Conservation (phyloP, 2,888 invertebrate genomes). For the Nemotelus pantherinus region DNA sequence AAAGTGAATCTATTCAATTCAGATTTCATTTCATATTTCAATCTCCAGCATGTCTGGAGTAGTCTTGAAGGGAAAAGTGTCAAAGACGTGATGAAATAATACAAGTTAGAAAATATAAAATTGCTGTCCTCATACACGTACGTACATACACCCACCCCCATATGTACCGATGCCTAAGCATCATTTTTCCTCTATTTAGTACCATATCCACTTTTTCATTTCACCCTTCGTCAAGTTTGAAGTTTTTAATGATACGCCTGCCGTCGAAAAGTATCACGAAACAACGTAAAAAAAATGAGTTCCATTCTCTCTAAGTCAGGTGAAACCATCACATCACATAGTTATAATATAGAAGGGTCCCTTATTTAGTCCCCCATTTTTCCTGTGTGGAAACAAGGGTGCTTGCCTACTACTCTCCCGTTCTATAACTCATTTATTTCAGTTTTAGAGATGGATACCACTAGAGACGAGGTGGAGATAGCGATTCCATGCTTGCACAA, state of each 20-base stretch:
- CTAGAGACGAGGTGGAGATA: constrained; percentile 22
- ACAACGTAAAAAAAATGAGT: constrained; percentile 19
- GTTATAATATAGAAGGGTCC: constrained; percentile 29
- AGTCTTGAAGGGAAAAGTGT: constrained; percentile 27
- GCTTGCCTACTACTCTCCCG: neutral
- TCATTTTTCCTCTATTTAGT: constrained; percentile 28
- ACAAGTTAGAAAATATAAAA: constrained; percentile 37
- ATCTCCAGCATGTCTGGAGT: constrained; percentile 32
- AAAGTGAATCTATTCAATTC: neutral
- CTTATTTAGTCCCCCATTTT: constrained; percentile 12
- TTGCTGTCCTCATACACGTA: neutral
- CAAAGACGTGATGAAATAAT: constrained; percentile 39
- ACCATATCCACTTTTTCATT: constrained; percentile 29
- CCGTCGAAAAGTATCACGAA: constrained; percentile 7
- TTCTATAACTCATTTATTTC: constrained; percentile 37
- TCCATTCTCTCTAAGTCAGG: constrained; percentile 28
- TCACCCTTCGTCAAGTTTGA: constrained; percentile 43
- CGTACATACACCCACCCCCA: neutral
- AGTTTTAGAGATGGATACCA: constrained; percentile 30
- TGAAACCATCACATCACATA: constrained; percentile 41
- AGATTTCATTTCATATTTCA: constrained; percentile 17
- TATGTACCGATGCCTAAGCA: constrained; percentile 31
- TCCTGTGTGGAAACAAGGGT: constrained; percentile 11
- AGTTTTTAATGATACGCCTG: constrained; percentile 42
- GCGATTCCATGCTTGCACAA: constrained; percentile 24